Base-by-base conservation (phyloP, 2,888 invertebrate species). In the Tortricodes alternella region DNA sequence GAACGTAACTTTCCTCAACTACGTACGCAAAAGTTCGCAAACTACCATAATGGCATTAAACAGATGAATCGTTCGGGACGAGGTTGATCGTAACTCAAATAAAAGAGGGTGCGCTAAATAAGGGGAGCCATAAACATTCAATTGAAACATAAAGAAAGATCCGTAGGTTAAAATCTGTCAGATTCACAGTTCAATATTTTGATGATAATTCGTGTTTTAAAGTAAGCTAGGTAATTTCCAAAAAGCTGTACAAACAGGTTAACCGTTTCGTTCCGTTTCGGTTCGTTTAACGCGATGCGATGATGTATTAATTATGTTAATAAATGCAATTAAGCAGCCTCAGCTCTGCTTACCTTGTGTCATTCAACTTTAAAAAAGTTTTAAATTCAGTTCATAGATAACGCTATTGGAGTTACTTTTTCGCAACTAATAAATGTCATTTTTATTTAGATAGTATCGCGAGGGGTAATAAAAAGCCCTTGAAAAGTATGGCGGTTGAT, bases 241-340 rank as follows among this genome's bases (percentile, higher is more conserved):
- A 60, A 67, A 53, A 62, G 59, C 53, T 59, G 66, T 66, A 67
- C 70, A 71, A 77, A 70, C 73, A 70, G 66, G 70, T 68, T 70
- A 74, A 80, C 80, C 68, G 82, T 83, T 78, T 63, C 58, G 71
- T 83, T 78, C 63, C 58, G 71, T 65, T 70, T 77, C 70, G 85
- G 84, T 84, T 81, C 81, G 87, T 79, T 81, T 72, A 70, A 64
- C 77, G 67, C 71, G 73, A 73, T 80, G 80, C 76, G 70, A 78
- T n/a, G n/a, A n/a, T 82, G 72, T 73, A 76, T 80, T 85, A 89
- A 76, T 80, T 86, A 89, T 89, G 87, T 71, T 87, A 89, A 89
- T 88, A 80, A 78, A 88, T 84, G 82, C 83, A 87, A 87, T 87
- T 84, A 85, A 44, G 41, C 34, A 46, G 21, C 68, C 71, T 62